phyloP scores from a whole-genome alignment of 2,888 invertebrate genomes.

The Drosophila rellima region DNA sequence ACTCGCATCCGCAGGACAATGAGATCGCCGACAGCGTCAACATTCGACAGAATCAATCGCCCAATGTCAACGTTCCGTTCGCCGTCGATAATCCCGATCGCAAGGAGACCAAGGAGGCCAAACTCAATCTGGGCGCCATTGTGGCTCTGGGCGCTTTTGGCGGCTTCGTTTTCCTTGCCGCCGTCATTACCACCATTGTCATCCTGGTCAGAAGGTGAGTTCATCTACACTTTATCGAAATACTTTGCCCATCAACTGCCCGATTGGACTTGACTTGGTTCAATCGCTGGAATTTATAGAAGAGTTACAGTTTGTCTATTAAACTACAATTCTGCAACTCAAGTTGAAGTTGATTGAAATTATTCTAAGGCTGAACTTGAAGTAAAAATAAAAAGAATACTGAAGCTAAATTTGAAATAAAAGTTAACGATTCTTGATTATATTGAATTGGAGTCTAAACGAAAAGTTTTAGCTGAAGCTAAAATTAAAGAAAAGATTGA shows the following conservation, averaged over 20 bases:
- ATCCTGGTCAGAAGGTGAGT: constrained; percentile 94
- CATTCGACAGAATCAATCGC: constrained; percentile 88
- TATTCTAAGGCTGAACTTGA: not conserved
- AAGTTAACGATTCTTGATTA: too few relatives aligned
- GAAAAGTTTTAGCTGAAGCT: too few relatives aligned
- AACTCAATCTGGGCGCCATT: constrained; percentile 93
- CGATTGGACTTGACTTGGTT: not conserved
- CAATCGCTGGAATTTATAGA: not conserved
- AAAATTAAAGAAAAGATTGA: too few relatives aligned
- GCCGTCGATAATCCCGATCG: constrained; percentile 87
- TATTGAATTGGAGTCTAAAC: too few relatives aligned
- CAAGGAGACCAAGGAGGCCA: constrained; percentile 87
- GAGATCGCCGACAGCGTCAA: constrained; percentile 88
- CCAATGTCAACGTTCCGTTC: constrained; percentile 89
- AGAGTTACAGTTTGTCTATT: not conserved
- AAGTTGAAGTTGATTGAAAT: constrained; percentile 1
- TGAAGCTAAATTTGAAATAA: constrained; percentile 4
- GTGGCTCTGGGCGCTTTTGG: constrained; percentile 96
- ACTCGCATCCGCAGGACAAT: constrained; percentile 92
- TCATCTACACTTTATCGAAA: too few relatives aligned
- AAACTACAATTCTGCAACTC: constrained; percentile 1
- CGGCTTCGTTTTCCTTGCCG: constrained; percentile 95
- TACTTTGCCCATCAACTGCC: not conserved
- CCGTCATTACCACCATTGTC: constrained; percentile 95
- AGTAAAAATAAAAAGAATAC: not conserved